Conservation (phyloP, 92 coral and sea anemone species). For the Diadumene lineata region DNA sequence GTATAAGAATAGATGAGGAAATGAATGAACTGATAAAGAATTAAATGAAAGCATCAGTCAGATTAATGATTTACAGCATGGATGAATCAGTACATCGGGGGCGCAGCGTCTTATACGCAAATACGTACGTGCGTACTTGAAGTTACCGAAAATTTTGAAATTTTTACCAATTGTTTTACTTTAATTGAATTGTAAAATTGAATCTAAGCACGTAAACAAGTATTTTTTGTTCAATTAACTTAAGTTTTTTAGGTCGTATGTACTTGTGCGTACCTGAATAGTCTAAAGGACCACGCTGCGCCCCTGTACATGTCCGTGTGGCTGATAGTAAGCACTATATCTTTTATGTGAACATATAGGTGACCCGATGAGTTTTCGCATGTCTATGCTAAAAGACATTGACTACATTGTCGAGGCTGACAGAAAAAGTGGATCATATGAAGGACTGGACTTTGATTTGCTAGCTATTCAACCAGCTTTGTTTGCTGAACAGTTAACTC, state of each 20-base stretch:
- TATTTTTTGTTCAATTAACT: too few species aligned
- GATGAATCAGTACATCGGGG: background rate
- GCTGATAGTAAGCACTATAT: background rate
- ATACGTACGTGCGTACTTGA: too few species aligned
- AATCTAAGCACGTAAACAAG: too few species aligned
- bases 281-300: too few species aligned
- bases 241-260: too few species aligned
- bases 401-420: slow-evolving; percentile 53
- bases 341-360: slow-evolving; percentile 12
- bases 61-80: background rate
- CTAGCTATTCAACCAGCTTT: slow-evolving; percentile 44
- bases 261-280: too few species aligned
- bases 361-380: slow-evolving; percentile 53
- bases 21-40: background rate
- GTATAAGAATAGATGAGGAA: too few species aligned
- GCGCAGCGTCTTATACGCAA: too few species aligned
- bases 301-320: too few species aligned
- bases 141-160: too few species aligned
- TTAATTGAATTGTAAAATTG: too few species aligned
- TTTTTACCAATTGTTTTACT: too few species aligned
- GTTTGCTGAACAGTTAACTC: slow-evolving; percentile 91
- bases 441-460: slow-evolving; percentile 32
- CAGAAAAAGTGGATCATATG: slow-evolving; percentile 17
- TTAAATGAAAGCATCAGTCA: background rate
- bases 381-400: slow-evolving; percentile 54